Conservation (phyloP, 2,888 invertebrate genomes). For the Phorcus lineatus region DNA sequence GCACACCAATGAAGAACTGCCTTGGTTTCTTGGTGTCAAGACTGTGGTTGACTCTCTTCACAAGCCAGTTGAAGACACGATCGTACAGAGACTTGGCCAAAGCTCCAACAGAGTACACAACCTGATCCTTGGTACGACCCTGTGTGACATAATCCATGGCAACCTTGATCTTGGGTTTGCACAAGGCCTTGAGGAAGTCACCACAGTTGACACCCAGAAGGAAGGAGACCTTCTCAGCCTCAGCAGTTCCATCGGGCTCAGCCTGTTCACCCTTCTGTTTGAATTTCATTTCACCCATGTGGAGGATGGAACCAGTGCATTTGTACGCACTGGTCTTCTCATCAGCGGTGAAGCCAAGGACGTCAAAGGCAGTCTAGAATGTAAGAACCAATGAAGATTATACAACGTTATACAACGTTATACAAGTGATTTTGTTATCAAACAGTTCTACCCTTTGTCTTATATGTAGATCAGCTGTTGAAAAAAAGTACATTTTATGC, state of each 20-base stretch:
- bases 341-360: constrained; percentile 94
- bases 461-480: too few species aligned
- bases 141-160: constrained; percentile 99
- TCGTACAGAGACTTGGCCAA: constrained; percentile 77
- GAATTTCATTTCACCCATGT: constrained; percentile 99
- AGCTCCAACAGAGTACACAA: constrained; percentile 75
- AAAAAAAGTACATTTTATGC: too few species aligned
- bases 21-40: constrained; percentile 98
- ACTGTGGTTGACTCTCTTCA: constrained; percentile 99
- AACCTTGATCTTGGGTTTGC: constrained; percentile 96
- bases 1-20: constrained; percentile 99
- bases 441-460: too few species aligned
- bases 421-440: too few species aligned
- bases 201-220: constrained; percentile 90
- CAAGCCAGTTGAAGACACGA: constrained; percentile 85
- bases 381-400: too few species aligned
- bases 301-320: constrained; percentile 98
- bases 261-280: constrained; percentile 99
- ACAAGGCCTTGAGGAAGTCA: constrained; percentile 85
- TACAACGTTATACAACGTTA: too few species aligned
- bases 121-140: constrained; percentile 92
- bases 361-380: constrained; percentile 95
- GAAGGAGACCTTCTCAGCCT: constrained; percentile 95
- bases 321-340: constrained; percentile 98
- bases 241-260: constrained; percentile 74